Evolutionary conservation across 2,113 vertebrate genomes (phyloP), one percentile per base, ranked within the genome.

Genomic region (Gobio gobio): DNA sequence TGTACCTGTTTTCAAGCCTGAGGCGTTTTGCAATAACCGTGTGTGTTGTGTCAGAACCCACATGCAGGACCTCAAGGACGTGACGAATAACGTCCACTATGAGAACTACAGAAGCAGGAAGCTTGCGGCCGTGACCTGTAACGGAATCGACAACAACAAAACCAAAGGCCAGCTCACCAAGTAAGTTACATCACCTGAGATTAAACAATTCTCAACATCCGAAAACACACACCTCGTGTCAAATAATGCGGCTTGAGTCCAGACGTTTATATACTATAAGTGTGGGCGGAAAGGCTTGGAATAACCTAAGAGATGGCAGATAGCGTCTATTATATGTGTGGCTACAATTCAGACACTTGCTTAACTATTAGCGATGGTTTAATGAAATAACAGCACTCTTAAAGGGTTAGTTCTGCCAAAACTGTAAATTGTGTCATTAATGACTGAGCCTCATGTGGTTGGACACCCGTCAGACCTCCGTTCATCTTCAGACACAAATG

Each of bases 81-180:
- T 99, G 80, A 99, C 98, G 59, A 99, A 99, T 91, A 99, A 99
- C n/a, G 97, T 99, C 86, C 98, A 99, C 92, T 99, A 99, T 82
- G 98, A 99, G 92, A 99, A 99, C 94, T 99, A 99, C 91, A 95
- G 98, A 90, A 99, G 98, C 96, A 96, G 97, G 93, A 99, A 99
- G 88, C 93, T 99, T 87, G 98, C 98, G 4, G 98, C 98, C 29
- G 98, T 99, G 92, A 99, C 98, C 83, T 99, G 97, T 87, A 99
- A 98, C 0, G 97, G 98, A 51, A 96, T 98, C 64, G 98, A 99
- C 91, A 99, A 99, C 94, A 98, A 99, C 93, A 96, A 97, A 92
- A 95, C 93, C 85, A 99, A 98, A 93, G 97, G 97, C 58, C 98
- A 98, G 78, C 94, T 98, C 91, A 98, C 98, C 83, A 99, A 99